These are phyloP conservation scores for Typhlichthys subterraneus DNA, from an alignment of 2,797 vertebrate genomes.

Conservation along the genomic window DNA sequence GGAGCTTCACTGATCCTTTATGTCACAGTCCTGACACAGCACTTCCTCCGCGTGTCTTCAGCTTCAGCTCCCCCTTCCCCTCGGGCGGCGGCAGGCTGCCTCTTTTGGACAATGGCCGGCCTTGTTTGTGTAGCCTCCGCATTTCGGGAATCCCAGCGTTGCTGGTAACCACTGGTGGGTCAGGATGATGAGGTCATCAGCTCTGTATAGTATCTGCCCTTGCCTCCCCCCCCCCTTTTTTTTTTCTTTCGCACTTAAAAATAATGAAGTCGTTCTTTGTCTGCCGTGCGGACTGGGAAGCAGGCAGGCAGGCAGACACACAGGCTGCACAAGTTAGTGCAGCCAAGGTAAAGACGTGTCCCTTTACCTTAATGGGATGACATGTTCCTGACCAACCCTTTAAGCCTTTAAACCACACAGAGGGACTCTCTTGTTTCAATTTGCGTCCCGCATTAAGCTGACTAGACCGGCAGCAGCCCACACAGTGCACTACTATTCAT, in stretches of 20 bases:
- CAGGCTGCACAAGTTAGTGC: conserved; percentile 41
- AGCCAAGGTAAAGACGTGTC: conserved; percentile 41
- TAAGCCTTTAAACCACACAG: conserved; percentile 13
- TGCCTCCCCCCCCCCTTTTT: conserved; percentile 18
- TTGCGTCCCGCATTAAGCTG: conserved; percentile 10
- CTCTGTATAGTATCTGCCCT: conserved; percentile 62
- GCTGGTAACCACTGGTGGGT: conserved; percentile 75
- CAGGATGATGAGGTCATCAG: conserved; percentile 73
- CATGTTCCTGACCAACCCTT: conserved; percentile 14
- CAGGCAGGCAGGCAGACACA: conserved; percentile 32
- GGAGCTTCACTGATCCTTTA: conserved; percentile 63
- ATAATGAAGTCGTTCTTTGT: conserved; percentile 72
- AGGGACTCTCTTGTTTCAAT: conserved; percentile 7
- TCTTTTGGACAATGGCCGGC: conserved; percentile 76
- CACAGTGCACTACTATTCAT: conserved; percentile 23
- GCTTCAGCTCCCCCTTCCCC: conserved; percentile 59
- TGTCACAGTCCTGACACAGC: conserved; percentile 76
- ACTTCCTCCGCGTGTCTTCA: conserved; percentile 61
- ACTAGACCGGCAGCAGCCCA: conserved; percentile 22
- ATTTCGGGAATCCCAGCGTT: conserved; percentile 78
- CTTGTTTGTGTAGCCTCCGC: conserved; percentile 73
- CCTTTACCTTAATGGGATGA: conserved; percentile 29
- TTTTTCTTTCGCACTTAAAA: conserved; percentile 30
- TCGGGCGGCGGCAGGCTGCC: conserved; percentile 43
- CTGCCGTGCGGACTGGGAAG: conserved; percentile 34